Conservation (phyloP, 2,113 vertebrate species). For the Sterna hirundo region DNA sequence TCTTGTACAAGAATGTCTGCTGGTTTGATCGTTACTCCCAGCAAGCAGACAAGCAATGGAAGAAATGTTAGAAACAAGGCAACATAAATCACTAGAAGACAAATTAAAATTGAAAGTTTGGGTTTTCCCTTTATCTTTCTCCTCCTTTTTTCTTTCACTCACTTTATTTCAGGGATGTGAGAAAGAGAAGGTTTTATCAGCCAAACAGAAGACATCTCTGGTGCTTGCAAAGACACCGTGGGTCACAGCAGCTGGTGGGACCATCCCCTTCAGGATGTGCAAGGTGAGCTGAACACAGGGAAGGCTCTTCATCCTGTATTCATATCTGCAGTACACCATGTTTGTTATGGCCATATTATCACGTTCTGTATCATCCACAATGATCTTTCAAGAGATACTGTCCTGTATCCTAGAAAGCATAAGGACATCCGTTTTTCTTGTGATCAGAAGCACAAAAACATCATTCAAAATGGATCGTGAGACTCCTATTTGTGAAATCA, state of each 20-base stretch:
- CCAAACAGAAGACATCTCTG: neutral
- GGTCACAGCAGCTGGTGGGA: neutral
- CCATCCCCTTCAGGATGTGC: neutral
- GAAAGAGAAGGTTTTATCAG: neutral
- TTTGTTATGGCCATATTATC: neutral
- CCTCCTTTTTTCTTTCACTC: neutral
- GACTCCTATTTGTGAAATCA: neutral
- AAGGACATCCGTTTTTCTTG: neutral
- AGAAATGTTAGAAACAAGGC: neutral
- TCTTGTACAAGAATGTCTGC: neutral
- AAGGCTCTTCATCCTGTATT: neutral
- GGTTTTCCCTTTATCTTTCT: neutral
- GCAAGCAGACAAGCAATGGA: neutral
- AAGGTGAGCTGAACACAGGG: neutral
- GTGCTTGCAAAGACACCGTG: neutral
- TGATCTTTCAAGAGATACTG: neutral
- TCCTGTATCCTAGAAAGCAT: neutral
- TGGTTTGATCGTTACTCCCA: neutral
- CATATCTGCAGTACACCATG: neutral
- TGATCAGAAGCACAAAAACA: neutral
- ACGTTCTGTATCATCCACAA: neutral
- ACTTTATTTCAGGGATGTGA: neutral
- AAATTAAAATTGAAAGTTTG: neutral
- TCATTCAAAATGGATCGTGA: neutral
- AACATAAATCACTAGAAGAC: neutral